Percentiles rank a stretch among this genome's conserved stretches.
Conservation (phyloP, 2,797 vertebrate species). For the Muscicapa comitata region DNA sequence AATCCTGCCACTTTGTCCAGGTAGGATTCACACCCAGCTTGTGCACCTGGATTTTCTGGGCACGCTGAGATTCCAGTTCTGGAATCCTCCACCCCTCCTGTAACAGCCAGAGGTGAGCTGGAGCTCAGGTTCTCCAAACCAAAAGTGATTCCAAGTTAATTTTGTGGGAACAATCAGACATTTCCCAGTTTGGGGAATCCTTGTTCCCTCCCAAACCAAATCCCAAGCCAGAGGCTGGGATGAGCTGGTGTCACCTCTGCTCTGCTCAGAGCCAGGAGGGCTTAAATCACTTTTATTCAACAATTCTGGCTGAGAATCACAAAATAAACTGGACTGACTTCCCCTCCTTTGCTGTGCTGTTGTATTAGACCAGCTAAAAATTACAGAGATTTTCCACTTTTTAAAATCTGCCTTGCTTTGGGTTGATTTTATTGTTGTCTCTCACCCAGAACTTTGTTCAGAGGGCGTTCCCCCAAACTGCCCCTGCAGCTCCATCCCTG, state of each 20-base stretch:
- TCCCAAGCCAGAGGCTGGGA: rapidly evolving
- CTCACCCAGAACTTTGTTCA: neutral
- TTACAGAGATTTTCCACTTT: neutral
- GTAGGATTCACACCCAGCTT: neutral
- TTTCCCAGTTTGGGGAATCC: neutral
- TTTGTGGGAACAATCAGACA: neutral
- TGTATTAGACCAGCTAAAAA: neutral
- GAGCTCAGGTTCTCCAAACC: neutral
- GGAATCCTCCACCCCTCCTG: rapidly evolving
- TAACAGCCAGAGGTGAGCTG: rapidly evolving
- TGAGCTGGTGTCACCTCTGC: neutral
- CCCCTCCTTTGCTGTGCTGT: neutral
- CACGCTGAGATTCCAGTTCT: neutral
- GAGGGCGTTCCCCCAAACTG: rapidly evolving
- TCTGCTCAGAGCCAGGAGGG: neutral
- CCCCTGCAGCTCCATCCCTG: neutral
- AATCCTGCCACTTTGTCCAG: neutral
- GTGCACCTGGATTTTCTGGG: neutral
- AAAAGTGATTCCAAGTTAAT: neutral
- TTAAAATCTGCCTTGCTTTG: neutral
- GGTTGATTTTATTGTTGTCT: rapidly evolving
- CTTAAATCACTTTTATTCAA: neutral
- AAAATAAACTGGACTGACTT: neutral
- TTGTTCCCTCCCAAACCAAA: neutral
- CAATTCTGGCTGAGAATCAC: neutral